Evolutionary conservation across 1,140 invertebrate species (phyloP).

Genomic region (Lucilia cuprina): DNA sequence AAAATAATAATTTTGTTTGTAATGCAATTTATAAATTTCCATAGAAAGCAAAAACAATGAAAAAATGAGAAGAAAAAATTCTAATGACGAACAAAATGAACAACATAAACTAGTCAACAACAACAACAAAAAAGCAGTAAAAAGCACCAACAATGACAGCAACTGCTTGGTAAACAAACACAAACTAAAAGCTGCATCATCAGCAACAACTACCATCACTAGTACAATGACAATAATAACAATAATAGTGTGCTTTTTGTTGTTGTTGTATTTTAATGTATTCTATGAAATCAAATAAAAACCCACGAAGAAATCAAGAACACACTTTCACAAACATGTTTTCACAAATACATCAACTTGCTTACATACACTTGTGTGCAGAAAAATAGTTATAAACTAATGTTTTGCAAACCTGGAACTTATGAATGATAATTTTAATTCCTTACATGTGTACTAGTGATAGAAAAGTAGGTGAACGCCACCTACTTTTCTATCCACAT

Average conservation of each 20-base stretch:
- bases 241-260: too few relatives aligned
- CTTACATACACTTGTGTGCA: too few relatives aligned
- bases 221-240: background rate
- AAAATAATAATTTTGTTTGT: slow-evolving; percentile 22
- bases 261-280: too few relatives aligned
- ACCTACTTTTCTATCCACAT: too few relatives aligned
- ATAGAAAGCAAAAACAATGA: background rate
- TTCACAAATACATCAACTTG: too few relatives aligned
- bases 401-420: too few relatives aligned
- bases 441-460: too few relatives aligned
- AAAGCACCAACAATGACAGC: background rate
- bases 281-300: too few relatives aligned
- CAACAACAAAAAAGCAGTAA: background rate
- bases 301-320: too few relatives aligned
- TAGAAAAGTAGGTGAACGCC: too few relatives aligned
- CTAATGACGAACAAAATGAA: background rate
- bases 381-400: too few relatives aligned
- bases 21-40: slow-evolving; percentile 30
- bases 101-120: background rate
- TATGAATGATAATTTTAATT: too few relatives aligned
- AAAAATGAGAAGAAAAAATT: background rate
- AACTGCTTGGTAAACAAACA: slow-evolving; percentile 15
- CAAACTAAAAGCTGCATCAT: background rate
- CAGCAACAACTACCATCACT: background rate
- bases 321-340: background rate